phyloP scores from a whole-genome alignment of 2,888 invertebrate genomes.

The Silvanus unidentatus region DNA sequence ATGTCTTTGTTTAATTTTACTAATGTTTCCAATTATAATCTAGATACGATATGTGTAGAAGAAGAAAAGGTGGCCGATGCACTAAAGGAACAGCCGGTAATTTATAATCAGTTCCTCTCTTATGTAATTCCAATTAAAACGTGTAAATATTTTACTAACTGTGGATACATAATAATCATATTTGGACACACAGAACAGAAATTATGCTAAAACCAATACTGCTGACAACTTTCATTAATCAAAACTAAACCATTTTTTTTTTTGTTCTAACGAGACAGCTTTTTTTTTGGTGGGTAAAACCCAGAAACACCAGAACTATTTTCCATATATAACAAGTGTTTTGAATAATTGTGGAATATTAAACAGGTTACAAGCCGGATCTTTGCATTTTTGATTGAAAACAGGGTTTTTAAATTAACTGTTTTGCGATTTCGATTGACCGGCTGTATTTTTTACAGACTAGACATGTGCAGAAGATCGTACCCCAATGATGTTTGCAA shows the following conservation, averaged over 20 bases:
- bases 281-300: no score
- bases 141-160: conserved; percentile 13
- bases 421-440: conserved; percentile 23
- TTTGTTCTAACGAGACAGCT: no score
- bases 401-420: neutral
- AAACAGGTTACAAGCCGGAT: no score
- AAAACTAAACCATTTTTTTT: no score
- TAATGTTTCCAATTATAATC: conserved; percentile 17
- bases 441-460: conserved; percentile 66
- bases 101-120: conserved; percentile 19
- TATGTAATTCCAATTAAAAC: conserved; percentile 8
- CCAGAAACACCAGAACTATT: no score
- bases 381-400: no score
- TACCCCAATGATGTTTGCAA: conserved; percentile 93
- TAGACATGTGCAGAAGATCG: conserved; percentile 98
- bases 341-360: no score
- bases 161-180: neutral
- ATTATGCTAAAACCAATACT: neutral
- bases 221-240: neutral
- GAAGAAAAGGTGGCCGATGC: conserved; percentile 94
- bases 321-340: no score
- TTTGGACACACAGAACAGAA: no score
- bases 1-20: neutral
- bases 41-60: conserved; percentile 98
- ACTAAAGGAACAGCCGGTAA: conserved; percentile 98